Conservation (phyloP, 2,113 vertebrate genomes). For the Halichoeres trimaculatus region DNA sequence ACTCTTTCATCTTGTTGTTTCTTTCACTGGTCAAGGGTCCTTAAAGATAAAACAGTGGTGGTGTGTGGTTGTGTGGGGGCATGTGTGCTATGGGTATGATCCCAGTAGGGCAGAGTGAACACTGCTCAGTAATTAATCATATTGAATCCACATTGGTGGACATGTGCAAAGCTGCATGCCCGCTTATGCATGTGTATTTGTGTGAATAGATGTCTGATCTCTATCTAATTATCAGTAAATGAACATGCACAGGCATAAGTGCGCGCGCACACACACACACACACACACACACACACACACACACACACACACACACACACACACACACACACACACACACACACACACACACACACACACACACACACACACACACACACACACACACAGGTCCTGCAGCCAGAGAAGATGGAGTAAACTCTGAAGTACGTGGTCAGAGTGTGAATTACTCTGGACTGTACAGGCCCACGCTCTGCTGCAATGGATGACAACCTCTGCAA, state of each 20-base stretch:
- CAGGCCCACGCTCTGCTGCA: constrained; percentile 45
- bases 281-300: constrained; percentile 19
- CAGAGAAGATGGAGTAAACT: constrained; percentile 46
- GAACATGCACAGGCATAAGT: too few species aligned
- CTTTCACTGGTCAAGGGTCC: not conserved
- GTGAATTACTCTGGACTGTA: constrained; percentile 59
- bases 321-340: not conserved
- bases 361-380: constrained; percentile 26
- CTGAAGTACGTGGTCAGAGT: constrained; percentile 63
- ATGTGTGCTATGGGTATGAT: not conserved
- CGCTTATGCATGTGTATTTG: constrained; percentile 1
- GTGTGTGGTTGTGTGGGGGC: constrained; percentile 17
- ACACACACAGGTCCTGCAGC: constrained; percentile 22
- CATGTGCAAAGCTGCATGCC: not conserved
- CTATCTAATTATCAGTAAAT: constrained; percentile 38
- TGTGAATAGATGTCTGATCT: constrained; percentile 9
- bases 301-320: constrained; percentile 22
- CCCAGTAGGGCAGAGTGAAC: constrained; percentile 11
- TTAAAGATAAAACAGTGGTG: not conserved
- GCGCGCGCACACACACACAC: not conserved
- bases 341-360: constrained; percentile 7
- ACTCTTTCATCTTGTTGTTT: not conserved
- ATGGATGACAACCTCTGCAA: constrained; percentile 51
- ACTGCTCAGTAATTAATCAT: constrained; percentile 47
- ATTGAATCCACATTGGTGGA: not conserved